Base-by-base conservation (phyloP, 2,113 vertebrate species). In the Stegastes partitus region DNA sequence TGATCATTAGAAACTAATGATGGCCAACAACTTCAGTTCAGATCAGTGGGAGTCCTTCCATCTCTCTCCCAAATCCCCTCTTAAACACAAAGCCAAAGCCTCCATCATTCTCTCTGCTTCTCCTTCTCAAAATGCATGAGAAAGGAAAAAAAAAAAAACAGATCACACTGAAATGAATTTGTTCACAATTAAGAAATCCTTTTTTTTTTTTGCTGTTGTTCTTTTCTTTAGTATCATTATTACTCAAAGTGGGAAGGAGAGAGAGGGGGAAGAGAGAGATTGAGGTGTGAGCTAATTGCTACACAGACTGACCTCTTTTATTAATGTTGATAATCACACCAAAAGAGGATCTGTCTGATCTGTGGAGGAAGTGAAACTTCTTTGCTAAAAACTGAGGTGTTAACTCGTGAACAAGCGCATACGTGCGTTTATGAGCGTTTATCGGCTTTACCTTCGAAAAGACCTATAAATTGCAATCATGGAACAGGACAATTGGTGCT, bases 71-170 rank as follows among this genome's bases (percentile, higher is more conserved):
- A 87, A 89, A 80, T 80, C 78, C 78, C 56, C 16, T 66, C 71
- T 82, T 87, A 72, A 83, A 85, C 37, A 81, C 59, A 50, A 81
- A 76, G 74, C 47, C 79, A 67, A 65, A 69, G 74, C 74, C 34
- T 21, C 55, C 39, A 51, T 65, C 22, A 28, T 58, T 64, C 58
- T 47, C 57, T 70, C 56, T 26, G 54, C 37, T n/a, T 47, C 51
- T 66, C 11, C 75, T 76, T 55, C 59, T 54, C 58, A 62, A 74
- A 62, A 62, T 49, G 44, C 22, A 64, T 15, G 21, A 62, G 31
- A 63, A 78, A n/a, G n/a, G n/a, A n/a, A n/a, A n/a, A n/a, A n/a
- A n/a, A n/a, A n/a, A 84, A 68, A 22, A 61, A 84, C 26, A 51
- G 31, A 14, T 34, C 47, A 56, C 34, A 53, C 64, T 1, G 16